phyloP scores from a whole-genome alignment of 1,140 invertebrate species.

The Papilio polytes region DNA sequence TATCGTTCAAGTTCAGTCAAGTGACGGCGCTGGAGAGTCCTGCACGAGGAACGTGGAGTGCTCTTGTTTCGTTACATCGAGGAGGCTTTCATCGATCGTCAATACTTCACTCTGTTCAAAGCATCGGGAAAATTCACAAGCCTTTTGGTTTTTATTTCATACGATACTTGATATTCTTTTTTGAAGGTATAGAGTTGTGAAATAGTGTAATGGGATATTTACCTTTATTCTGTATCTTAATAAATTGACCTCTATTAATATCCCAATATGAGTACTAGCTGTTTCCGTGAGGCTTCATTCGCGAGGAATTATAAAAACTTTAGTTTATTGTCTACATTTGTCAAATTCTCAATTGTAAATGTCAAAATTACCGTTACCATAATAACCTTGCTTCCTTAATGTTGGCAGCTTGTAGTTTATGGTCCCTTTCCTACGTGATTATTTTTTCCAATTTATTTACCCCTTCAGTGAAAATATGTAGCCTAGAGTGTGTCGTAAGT shows the following conservation, averaged over 20 bases:
- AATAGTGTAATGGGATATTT: neutral
- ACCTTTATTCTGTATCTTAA: neutral
- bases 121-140: neutral
- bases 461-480: too few relatives aligned
- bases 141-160: slow-evolving; percentile 6
- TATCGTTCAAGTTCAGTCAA: slow-evolving; percentile 3
- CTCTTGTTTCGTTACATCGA: slow-evolving; percentile 53
- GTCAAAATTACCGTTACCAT: too few relatives aligned
- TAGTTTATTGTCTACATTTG: too few relatives aligned
- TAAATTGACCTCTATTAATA: neutral
- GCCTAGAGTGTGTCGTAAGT: too few relatives aligned
- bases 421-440: too few relatives aligned
- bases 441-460: too few relatives aligned
- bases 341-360: too few relatives aligned
- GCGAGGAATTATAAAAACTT: too few relatives aligned
- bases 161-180: neutral
- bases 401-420: too few relatives aligned
- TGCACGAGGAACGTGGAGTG: slow-evolving; percentile 29
- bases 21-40: neutral
- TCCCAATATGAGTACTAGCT: neutral
- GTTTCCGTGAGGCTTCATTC: too few relatives aligned
- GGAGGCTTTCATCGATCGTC: slow-evolving; percentile 42
- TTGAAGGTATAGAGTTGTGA: neutral
- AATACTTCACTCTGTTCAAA: slow-evolving; percentile 7
- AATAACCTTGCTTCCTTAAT: too few relatives aligned